phyloP scores from a whole-genome alignment of 1,140 invertebrate species.

The Tribolium madens region DNA sequence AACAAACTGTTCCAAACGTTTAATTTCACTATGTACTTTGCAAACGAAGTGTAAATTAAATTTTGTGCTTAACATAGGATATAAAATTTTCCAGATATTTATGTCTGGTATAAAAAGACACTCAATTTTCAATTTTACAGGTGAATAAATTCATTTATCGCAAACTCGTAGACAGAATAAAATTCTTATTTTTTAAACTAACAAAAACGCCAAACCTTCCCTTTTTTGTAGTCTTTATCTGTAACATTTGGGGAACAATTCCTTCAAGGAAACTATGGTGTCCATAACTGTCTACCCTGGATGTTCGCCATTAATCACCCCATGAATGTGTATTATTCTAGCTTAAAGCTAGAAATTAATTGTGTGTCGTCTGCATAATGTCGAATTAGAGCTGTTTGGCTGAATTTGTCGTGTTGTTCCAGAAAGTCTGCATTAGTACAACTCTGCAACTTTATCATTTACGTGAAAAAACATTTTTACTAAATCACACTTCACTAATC shows the following conservation, averaged over 20 bases:
- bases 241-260: no score
- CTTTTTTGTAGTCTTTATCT: no score
- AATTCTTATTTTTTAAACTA: no score
- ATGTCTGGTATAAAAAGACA: not conserved
- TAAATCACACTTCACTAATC: no score
- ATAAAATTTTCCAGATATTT: not conserved
- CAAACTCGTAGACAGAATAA: no score
- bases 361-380: not conserved
- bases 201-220: no score
- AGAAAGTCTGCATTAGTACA: not conserved
- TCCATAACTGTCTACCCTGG: not conserved
- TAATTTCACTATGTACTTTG: no score
- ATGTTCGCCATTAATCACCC: not conserved
- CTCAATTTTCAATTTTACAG: conserved; percentile 29
- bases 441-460: no score
- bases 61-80: not conserved
- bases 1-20: no score
- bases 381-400: not conserved
- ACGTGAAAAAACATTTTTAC: no score
- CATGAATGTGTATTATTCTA: not conserved
- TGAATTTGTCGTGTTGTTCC: not conserved
- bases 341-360: not conserved
- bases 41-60: not conserved
- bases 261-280: not conserved
- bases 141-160: not conserved